A percentile compares a stretch with the other conserved stretches of the same genome.
phyloP scores from a whole-genome alignment of 2,888 invertebrate genomes.

The Arctia plantaginis region DNA sequence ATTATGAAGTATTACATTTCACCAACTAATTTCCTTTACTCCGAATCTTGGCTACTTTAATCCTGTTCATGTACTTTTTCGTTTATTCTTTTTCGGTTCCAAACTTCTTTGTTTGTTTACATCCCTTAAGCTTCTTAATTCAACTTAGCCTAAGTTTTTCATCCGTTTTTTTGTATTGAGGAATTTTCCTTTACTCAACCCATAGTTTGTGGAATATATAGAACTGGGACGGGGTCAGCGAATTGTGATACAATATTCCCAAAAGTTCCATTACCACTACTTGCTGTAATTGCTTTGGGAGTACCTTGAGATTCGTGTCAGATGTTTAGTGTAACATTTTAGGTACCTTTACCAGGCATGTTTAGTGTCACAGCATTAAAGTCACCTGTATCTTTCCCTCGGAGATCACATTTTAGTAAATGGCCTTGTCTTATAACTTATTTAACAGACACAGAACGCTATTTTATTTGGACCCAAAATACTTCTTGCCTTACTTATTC shows the following conservation, averaged over 20 bases:
- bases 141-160: slow-evolving; percentile 52
- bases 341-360: slow-evolving; percentile 40
- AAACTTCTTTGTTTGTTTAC: slow-evolving; percentile 44
- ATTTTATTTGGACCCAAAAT: slow-evolving; percentile 51
- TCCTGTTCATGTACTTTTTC: slow-evolving; percentile 48
- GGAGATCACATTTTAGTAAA: slow-evolving; percentile 53
- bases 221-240: slow-evolving; percentile 56
- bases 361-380: slow-evolving; percentile 47
- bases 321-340: slow-evolving; percentile 54
- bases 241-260: slow-evolving; percentile 55
- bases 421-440: slow-evolving; percentile 45
- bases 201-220: slow-evolving; percentile 48
- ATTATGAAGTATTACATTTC: slow-evolving; percentile 35
- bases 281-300: slow-evolving; percentile 65
- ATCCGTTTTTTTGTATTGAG: slow-evolving; percentile 46
- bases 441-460: slow-evolving; percentile 48
- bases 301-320: slow-evolving; percentile 52
- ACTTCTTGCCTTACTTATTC: slow-evolving; percentile 49
- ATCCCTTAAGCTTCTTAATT: slow-evolving; percentile 52
- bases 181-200: slow-evolving; percentile 52
- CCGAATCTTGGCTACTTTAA: slow-evolving; percentile 47
- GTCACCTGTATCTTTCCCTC: slow-evolving; percentile 45
- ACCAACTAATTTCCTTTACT: slow-evolving; percentile 52
- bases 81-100: slow-evolving; percentile 47
- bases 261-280: slow-evolving; percentile 56